phyloP scores from a whole-genome alignment of 2,113 vertebrate species.

The Loxodonta africana region DNA sequence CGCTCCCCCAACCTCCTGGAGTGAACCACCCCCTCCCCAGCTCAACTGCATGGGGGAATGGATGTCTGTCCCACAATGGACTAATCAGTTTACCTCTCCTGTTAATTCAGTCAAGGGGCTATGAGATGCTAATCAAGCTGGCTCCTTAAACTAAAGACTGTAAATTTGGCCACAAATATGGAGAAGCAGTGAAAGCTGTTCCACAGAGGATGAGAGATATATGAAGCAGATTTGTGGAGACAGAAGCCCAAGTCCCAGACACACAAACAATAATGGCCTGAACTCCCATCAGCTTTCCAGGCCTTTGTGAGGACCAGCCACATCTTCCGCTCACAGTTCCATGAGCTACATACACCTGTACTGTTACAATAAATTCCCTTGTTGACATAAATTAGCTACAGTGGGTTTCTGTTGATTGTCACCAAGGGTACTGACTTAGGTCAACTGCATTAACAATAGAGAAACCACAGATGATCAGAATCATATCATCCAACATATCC shows the following conservation, averaged over 20 bases:
- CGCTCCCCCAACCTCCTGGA: neutral
- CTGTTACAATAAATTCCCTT: neutral
- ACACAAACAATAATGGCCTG: neutral
- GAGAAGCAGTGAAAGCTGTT: neutral
- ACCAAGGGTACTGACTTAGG: neutral
- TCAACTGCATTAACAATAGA: neutral
- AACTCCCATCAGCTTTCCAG: neutral
- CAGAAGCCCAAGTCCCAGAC: neutral
- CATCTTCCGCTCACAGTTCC: neutral
- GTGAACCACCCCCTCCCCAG: neutral
- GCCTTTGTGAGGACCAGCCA: neutral
- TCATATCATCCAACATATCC: neutral
- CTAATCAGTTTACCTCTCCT: neutral
- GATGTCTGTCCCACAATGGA: neutral
- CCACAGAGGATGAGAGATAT: neutral
- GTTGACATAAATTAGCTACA: neutral
- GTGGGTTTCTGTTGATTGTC: neutral
- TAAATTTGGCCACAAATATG: neutral
- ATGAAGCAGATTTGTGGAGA: neutral
- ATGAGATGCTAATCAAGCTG: neutral
- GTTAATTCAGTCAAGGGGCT: neutral
- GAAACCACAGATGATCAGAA: neutral
- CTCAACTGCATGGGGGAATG: neutral
- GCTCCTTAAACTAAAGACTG: neutral
- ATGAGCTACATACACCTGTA: neutral